A percentile compares a stretch with the other conserved stretches of the same genome.
Conservation (phyloP, 2,888 invertebrate species). For the Drosophila planitibia region DNA sequence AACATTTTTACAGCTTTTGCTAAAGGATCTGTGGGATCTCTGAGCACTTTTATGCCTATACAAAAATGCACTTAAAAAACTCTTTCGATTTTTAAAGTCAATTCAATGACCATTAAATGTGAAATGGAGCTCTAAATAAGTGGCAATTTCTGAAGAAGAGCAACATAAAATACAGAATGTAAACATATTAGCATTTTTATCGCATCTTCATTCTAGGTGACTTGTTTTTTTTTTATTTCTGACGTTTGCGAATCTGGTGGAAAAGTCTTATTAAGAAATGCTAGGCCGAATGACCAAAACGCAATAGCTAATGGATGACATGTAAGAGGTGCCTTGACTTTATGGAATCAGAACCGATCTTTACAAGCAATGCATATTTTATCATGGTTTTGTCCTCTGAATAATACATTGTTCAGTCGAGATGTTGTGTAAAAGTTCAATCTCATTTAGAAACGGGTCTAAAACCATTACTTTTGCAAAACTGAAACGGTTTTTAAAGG, state of each 20-base stretch:
- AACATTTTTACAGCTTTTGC: constrained; percentile 24
- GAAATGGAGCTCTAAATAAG: constrained; percentile 6
- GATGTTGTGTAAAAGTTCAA: neutral
- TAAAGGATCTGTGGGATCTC: constrained; percentile 17
- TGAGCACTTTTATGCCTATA: neutral
- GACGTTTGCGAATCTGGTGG: neutral
- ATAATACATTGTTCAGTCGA: neutral
- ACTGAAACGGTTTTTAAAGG: neutral
- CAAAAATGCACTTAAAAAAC: constrained; percentile 20
- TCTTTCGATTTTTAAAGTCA: constrained; percentile 13
- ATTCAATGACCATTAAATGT: constrained; percentile 26
- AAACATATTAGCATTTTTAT: constrained; percentile 28
- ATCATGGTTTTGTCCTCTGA: neutral
- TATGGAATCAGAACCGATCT: neutral
- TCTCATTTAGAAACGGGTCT: neutral
- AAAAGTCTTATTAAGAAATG: neutral
- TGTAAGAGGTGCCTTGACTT: neutral
- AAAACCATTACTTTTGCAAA: neutral
- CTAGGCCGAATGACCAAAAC: neutral
- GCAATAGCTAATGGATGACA: neutral
- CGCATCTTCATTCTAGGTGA: neutral
- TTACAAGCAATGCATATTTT: neutral
- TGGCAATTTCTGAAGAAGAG: constrained; percentile 12
- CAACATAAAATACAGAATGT: constrained; percentile 21
- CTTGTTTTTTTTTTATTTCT: neutral